Base-by-base conservation (phyloP, 1,140 invertebrate genomes). In the Lepidotrigona ventralis region DNA sequence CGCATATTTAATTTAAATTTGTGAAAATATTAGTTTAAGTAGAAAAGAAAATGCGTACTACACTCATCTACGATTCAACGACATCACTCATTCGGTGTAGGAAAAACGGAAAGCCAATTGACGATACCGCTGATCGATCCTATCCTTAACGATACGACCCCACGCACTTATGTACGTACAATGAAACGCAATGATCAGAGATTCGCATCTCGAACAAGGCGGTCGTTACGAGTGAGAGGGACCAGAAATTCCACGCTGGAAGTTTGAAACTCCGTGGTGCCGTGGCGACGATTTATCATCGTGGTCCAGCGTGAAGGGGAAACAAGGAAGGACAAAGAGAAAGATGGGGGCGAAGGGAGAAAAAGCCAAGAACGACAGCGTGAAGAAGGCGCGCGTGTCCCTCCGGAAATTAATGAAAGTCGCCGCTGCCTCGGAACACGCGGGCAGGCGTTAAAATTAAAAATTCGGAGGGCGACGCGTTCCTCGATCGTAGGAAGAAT, bases 391-490 rank as follows among this genome's bases (percentile, higher is more conserved):
- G 63, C 2, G 29, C 19, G 39, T 56, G 56, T 29, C n/a, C 8
- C 23, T 46, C n/a, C 33, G 56, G 29, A 68, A 56, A 66, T 75
- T 64, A 64, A 53, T 58, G 63, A 56, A 29, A 63, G 6, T 26
- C 51, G 15, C 6, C 54, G 23, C 46, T 21, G 39, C 6, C 39
- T 46, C 39, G 8, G 39, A 8, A 46, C 70, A 26, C 39, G 15
- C 64, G 68, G 21, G 21, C 21, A 15, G 29, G 23, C 26, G 70
- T 74, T 12, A 54, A 46, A 39, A 81, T 74, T 73, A 74, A 63
- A 74, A 74, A 66, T 81, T 81, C 70, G 64, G 66, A 81, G 70
- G 5, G 58, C 70, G 26, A 53, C 46, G 26, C 26, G 54, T 53
- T 26, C 39, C 11, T 23, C 72, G 72, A 19, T 74, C 72, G 21